phyloP scores from a whole-genome alignment of 2,113 vertebrate species.

The Chunga burmeisteri region DNA sequence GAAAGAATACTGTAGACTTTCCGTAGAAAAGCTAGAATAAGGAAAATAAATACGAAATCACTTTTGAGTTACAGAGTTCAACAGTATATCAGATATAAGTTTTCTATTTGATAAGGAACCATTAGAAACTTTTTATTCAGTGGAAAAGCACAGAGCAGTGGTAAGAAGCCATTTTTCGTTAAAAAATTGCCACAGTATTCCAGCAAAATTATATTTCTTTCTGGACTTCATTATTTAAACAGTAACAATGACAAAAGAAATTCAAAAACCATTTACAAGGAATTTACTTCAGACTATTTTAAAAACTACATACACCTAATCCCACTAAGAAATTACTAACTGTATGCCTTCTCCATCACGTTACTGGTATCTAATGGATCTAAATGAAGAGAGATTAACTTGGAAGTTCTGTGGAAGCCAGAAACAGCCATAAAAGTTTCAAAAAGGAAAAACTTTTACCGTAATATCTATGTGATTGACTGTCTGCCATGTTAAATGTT shows the following conservation, averaged over 20 bases:
- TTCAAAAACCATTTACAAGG: background rate
- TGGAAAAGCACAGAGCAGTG: background rate
- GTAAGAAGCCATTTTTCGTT: background rate
- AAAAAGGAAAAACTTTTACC: background rate
- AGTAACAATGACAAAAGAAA: background rate
- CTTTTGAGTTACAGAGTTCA: background rate
- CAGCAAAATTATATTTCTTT: background rate
- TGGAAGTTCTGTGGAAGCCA: background rate
- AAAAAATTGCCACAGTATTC: background rate
- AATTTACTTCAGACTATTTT: background rate
- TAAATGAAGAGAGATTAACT: background rate
- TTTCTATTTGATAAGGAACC: background rate
- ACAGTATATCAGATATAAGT: background rate
- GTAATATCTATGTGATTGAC: background rate
- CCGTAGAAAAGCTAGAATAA: conserved; percentile 85
- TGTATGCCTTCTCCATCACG: background rate
- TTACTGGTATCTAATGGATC: background rate
- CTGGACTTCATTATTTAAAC: background rate
- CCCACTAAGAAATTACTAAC: background rate
- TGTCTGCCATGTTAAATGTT: background rate
- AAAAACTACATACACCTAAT: background rate
- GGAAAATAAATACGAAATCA: background rate
- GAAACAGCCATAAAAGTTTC: background rate
- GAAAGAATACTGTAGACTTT: conserved; percentile 94
- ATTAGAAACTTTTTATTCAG: background rate